Base-by-base conservation (phyloP, 2,888 invertebrate genomes). In the Oeneis ivallda region DNA sequence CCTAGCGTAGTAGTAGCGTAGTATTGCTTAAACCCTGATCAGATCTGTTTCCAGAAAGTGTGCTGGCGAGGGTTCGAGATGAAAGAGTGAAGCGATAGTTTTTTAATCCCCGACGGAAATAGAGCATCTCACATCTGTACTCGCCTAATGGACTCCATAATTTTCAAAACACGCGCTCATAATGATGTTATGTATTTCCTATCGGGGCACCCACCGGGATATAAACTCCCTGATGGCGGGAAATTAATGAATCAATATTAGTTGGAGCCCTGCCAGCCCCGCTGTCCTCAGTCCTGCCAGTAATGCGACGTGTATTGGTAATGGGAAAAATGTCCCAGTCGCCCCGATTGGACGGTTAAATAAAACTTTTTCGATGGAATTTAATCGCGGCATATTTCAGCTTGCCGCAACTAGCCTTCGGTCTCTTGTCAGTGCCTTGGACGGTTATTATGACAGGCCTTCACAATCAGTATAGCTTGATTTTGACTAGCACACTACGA, bases 221-320 rank as follows among this genome's bases (percentile, higher is more conserved):
- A 70, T 65, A 65, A 68, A 70, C 68, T 66, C 63, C 47, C 41
- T 32, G 56, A 67, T 66, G 67, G 49, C 56, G 62, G 61, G 63
- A 61, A 62, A 71, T 70, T 69, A 70, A 70, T 65, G 63, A 70
- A 65, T 63, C 61, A 63, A 67, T 69, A 65, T 67, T 60, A 62
- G 34, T 67, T 69, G 69, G 69, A 65, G 4, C 11, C 32, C 8
- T 49, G 68, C 70, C 70, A 70, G 65, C 26, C 26, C 26, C 5
- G 26, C 26, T 26, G 2, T 26, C 1, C n/a, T n/a, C n/a, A n/a
- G n/a, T n/a, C n/a, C n/a, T n/a, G n/a, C 70, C 70, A 70, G 65
- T 66, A 17, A 52, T 32, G 59, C 43, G 43, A 26, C 52, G 49
- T 13, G 8, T 58, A 47, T 58, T 47, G 57, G 53, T 43, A 52